phyloP scores from a whole-genome alignment of 2,113 vertebrate genomes.

The Sceloporus undulatus region DNA sequence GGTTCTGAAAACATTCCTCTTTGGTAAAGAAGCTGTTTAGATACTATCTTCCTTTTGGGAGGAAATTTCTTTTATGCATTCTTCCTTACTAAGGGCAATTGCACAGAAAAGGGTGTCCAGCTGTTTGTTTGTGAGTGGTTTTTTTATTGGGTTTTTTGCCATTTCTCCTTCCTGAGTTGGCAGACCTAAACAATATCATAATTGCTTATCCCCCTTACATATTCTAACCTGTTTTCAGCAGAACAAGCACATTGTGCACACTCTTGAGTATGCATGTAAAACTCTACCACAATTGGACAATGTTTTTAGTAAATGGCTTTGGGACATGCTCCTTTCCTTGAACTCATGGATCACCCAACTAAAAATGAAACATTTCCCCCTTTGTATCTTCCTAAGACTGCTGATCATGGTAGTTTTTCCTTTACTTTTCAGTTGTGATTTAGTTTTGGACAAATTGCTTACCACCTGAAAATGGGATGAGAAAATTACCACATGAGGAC shows the following conservation, averaged over 20 bases:
- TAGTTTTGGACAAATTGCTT: not conserved
- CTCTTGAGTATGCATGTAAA: not conserved
- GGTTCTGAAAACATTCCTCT: slow-evolving; percentile 30
- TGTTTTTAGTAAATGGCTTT: slow-evolving; percentile 23
- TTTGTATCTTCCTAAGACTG: not conserved
- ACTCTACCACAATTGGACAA: slow-evolving; percentile 38
- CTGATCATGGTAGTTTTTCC: not conserved
- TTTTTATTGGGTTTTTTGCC: slow-evolving; percentile 37
- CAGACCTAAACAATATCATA: slow-evolving; percentile 64
- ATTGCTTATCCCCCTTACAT: slow-evolving; percentile 17
- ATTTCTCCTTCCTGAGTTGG: slow-evolving; percentile 58
- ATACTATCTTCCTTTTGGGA: slow-evolving; percentile 38
- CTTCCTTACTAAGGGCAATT: slow-evolving; percentile 54
- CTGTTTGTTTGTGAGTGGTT: slow-evolving; percentile 33
- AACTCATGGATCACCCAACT: slow-evolving; percentile 19
- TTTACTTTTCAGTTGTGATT: not conserved
- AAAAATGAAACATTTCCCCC: not conserved
- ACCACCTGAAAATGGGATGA: not conserved
- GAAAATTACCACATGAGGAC: not conserved
- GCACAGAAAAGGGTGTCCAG: slow-evolving; percentile 37
- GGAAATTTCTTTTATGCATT: slow-evolving; percentile 22
- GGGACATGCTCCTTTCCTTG: slow-evolving; percentile 25
- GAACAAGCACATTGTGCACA: not conserved
- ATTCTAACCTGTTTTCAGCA: not conserved
- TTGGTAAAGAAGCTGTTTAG: slow-evolving; percentile 45